Evolutionary conservation across 1,140 invertebrate genomes (phyloP), one percentile per base, ranked within the genome.

Genomic region (Xylocopa sonorina): DNA sequence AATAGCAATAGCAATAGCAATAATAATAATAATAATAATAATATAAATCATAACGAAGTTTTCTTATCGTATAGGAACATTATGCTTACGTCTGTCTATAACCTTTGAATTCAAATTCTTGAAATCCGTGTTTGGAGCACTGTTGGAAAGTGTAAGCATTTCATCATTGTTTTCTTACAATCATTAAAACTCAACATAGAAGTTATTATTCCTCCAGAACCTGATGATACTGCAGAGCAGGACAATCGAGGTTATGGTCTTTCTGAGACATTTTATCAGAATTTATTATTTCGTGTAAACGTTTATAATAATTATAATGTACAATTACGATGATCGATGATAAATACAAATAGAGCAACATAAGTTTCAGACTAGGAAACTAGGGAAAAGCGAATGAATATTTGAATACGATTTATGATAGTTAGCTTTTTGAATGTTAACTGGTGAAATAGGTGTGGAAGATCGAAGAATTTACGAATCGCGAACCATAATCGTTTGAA

Each of bases 291-390:
- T 93, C 89, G 91, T 93, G 91, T 92, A 93, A 93, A 93, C 91
- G 91, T 92, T 93, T 92, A 92, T 92, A 93, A 93, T 93, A 92
- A 93, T 92, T 90, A 93, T 92, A 93, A 93, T 93, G 92, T 93
- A 93, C 92, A 93, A 92, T 93, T 93, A 93, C 90, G 92, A 92
- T 92, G 92, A 88, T 89, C 90, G 90, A 92, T 92, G 91, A 93
- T 92, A 92, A 92, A 92, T 93, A 93, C 91, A 93, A 93, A 92
- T 92, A 92, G 91, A 93, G 91, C 88, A 91, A 92, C 83, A 48
- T 82, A 86, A 86, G 75, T 75, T n/a, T 66, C 57, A 57, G 76
- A 77, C 34, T 34, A 58, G 74, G 50, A 76, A 78, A 73, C 50
- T 46, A 71, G 69, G 69, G 38, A 73, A 21, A 50, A 63, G 50